Conservation (phyloP, 2,797 vertebrate genomes). For the Gallirallus australis region DNA sequence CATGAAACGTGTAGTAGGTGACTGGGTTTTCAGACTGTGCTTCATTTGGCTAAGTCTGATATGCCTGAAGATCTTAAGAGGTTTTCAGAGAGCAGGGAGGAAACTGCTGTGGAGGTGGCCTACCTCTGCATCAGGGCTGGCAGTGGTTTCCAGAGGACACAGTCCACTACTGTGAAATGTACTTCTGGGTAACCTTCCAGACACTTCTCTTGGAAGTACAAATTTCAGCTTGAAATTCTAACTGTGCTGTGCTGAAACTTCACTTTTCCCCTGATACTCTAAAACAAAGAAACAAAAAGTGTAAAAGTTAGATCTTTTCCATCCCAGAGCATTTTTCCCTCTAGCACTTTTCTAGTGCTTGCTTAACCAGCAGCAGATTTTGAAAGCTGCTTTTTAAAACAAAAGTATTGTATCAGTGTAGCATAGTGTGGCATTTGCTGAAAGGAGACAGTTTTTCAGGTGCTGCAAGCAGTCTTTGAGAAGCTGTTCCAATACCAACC, state of each 20-base stretch:
- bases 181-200: neutral
- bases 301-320: neutral
- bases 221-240: neutral
- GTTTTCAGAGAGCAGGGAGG: neutral
- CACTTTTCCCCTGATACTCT: neutral
- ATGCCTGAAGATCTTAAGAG: fast-evolving
- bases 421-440: neutral
- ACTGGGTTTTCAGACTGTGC: neutral
- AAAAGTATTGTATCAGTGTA: neutral
- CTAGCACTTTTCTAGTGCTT: neutral
- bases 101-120: fast-evolving
- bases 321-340: neutral
- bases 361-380: neutral
- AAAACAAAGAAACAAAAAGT: neutral
- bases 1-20: neutral
- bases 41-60: neutral
- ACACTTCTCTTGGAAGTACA: neutral
- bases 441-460: neutral
- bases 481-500: neutral
- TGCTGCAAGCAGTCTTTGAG: neutral
- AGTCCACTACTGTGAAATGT: neutral
- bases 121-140: neutral
- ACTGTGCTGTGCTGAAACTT: neutral
- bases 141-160: neutral
- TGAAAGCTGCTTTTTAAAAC: neutral